Base-by-base conservation (phyloP, 1,140 invertebrate genomes). In the Onthophagus taurus region DNA sequence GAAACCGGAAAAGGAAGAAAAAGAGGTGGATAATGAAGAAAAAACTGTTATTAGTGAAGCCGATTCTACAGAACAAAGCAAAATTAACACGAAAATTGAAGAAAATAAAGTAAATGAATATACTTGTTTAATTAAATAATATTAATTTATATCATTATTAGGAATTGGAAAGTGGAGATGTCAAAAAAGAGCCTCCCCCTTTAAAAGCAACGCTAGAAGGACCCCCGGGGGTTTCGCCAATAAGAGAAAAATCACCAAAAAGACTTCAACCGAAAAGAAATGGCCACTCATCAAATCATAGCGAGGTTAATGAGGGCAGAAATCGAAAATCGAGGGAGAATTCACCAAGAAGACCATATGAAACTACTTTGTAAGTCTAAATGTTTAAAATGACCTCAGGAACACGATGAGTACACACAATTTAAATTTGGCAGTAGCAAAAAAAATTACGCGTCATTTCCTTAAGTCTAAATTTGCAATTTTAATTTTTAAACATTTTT, bases 21-120 rank as follows among this genome's bases (percentile, higher is more conserved):
- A n/a, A n/a, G n/a, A n/a, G n/a, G 42, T 52, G 55, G 16, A 60
- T 59, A 23, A 54, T 47, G 47, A 67, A 63, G 17, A 70, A 44
- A 57, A 60, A 63, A 14, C 68, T 55, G 16, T 65, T 55, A 45
- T 69, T 48, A 44, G 58, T 49, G 63, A 65, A 47, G 63, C 63
- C 3, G 63, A 65, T 50, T 63, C 61, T 1, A 64, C 62, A 18
- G 62, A 64, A 47, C 44, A 50, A 17, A 31, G 47, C n/a, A 62
- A 59, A 46, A 44, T 13, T 41, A 47, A 43, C n/a, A 38, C 13
- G n/a, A 41, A 42, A n/a, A 9, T 31, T 11, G 44, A 45, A 12
- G 24, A 37, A 45, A 9, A 23, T 4, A 21, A 44, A 31, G 36
- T 44, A 47, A 33, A 3, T 21, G 9, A 12, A 26, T 13, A 16